Percentiles rank a stretch among this genome's conserved stretches.
phyloP scores from a whole-genome alignment of 2,888 invertebrate genomes.

The Abrostola tripartita region DNA sequence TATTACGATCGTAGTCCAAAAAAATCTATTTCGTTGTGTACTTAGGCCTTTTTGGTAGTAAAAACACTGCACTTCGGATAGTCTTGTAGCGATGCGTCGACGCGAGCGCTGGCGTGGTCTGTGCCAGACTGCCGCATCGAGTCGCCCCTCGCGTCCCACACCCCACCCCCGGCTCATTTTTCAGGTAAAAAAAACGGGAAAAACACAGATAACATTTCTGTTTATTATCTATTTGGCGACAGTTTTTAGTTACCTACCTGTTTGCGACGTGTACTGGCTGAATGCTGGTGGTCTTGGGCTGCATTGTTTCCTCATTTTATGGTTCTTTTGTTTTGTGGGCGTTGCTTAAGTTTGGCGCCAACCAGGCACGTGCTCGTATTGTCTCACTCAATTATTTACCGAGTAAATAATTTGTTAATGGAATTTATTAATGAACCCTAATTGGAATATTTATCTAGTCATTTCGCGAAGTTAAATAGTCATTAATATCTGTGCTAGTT shows the following conservation, averaged over 20 bases:
- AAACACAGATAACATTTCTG: slow-evolving; percentile 57
- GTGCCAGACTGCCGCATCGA: slow-evolving; percentile 78
- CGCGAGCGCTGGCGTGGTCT: slow-evolving; percentile 70
- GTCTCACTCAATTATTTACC: slow-evolving; percentile 24
- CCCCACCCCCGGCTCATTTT: slow-evolving; percentile 74
- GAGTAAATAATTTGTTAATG: slow-evolving; percentile 5
- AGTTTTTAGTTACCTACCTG: slow-evolving; percentile 50
- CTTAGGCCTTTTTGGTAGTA: slow-evolving; percentile 62
- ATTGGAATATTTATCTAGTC: slow-evolving; percentile 48
- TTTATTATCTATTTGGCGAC: slow-evolving; percentile 59
- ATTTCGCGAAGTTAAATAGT: slow-evolving; percentile 51
- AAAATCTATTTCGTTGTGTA: slow-evolving; percentile 61
- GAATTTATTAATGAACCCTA: slow-evolving; percentile 9
- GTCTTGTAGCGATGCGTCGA: slow-evolving; percentile 55
- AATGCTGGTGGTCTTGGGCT: slow-evolving; percentile 41
- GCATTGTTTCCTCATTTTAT: slow-evolving; percentile 23
- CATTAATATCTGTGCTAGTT: neutral
- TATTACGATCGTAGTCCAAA: slow-evolving; percentile 40
- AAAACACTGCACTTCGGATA: slow-evolving; percentile 52
- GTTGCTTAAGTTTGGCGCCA: slow-evolving; percentile 39
- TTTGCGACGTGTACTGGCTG: slow-evolving; percentile 17
- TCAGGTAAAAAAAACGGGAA: slow-evolving; percentile 78
- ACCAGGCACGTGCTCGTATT: slow-evolving; percentile 38
- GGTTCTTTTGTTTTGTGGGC: slow-evolving; percentile 34
- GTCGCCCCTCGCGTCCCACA: slow-evolving; percentile 72